Percentiles rank a stretch among this genome's conserved stretches.
These are phyloP conservation scores for Conus ventricosus DNA, from an alignment of 1,140 invertebrate genomes.

Conservation along the genomic window DNA sequence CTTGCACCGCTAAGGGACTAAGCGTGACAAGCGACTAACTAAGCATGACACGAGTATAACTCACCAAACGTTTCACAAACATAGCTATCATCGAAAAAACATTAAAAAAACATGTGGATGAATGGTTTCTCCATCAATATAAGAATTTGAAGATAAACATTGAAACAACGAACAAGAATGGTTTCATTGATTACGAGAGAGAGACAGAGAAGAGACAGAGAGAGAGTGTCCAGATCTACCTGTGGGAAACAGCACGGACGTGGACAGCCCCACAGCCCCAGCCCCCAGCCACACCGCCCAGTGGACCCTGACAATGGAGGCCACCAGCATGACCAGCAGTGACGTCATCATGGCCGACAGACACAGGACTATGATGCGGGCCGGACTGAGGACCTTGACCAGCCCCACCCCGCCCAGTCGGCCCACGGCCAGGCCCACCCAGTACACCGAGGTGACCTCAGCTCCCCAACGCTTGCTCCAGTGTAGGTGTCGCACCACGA, in stretches of 20 bases:
- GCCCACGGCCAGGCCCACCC: slow-evolving; percentile 2
- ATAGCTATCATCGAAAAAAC: background rate
- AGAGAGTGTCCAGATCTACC: background rate
- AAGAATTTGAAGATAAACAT: background rate
- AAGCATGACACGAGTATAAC: too few relatives aligned
- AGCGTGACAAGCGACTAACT: background rate
- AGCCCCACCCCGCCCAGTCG: slow-evolving; percentile 5
- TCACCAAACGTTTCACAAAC: too few relatives aligned
- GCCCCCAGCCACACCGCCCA: slow-evolving; percentile 14
- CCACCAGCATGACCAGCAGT: slow-evolving; percentile 1
- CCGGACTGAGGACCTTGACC: background rate
- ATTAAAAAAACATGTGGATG: background rate
- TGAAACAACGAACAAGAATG: background rate
- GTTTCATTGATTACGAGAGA: background rate
- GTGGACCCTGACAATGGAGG: background rate
- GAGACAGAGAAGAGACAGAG: background rate
- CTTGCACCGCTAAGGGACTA: too few relatives aligned
- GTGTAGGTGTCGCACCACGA: slow-evolving; percentile 23
- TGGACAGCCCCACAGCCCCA: slow-evolving; percentile 1
- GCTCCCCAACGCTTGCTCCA: slow-evolving; percentile 17
- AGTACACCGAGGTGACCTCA: background rate
- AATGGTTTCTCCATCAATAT: background rate
- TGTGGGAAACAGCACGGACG: slow-evolving; percentile 5
- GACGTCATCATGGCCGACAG: background rate
- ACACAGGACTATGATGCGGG: slow-evolving; percentile 1